Conservation (phyloP, 1,140 invertebrate genomes). For the Muscidifurax raptorellus region DNA sequence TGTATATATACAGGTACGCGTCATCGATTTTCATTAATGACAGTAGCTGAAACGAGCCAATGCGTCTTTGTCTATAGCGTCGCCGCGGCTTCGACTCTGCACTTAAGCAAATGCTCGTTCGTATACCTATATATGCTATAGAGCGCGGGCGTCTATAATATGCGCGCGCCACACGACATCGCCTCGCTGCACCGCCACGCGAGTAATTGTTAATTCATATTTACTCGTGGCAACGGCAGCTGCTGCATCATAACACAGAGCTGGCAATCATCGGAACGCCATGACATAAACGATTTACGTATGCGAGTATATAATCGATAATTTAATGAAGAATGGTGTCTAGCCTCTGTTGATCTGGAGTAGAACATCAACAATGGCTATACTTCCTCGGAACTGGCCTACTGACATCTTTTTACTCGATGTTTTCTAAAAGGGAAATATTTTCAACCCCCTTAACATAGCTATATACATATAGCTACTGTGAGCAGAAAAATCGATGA, state of each 20-base stretch:
- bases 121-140: background rate
- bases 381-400: background rate
- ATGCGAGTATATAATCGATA: background rate
- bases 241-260: too few species aligned
- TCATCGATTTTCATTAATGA: background rate
- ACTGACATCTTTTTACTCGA: background rate
- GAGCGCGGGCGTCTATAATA: background rate
- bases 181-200: too few species aligned
- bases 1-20: too few species aligned
- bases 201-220: background rate
- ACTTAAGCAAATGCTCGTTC: background rate
- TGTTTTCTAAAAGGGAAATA: too few species aligned
- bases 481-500: too few species aligned
- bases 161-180: too few species aligned
- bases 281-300: background rate
- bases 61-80: background rate
- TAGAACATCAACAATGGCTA: background rate
- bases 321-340: background rate
- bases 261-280: background rate
- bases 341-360: background rate
- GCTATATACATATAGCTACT: too few species aligned
- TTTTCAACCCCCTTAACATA: too few species aligned
- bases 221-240: background rate
- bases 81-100: background rate
- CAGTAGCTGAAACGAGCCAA: background rate